Conservation (phyloP, 2,113 vertebrate species). For the Galeopterus variegatus region DNA sequence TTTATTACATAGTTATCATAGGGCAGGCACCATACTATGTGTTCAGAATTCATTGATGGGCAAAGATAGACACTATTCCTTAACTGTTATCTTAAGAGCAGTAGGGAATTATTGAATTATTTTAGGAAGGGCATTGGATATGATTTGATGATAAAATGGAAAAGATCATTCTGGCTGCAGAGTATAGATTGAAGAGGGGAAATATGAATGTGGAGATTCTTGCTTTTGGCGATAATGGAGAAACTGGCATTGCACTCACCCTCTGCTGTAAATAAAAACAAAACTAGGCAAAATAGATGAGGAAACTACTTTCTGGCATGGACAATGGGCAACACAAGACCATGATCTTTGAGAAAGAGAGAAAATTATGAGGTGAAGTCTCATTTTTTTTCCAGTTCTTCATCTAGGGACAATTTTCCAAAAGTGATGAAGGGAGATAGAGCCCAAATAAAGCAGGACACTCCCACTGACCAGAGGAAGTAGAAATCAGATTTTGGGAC, state of each 20-base stretch:
- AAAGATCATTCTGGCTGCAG: neutral
- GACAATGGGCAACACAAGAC: neutral
- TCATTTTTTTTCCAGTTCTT: neutral
- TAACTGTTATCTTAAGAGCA: slow-evolving; percentile 14
- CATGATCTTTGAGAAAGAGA: neutral
- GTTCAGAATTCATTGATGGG: neutral
- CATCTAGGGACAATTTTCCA: neutral
- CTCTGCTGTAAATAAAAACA: neutral
- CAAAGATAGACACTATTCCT: neutral
- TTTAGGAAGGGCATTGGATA: neutral
- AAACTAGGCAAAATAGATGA: neutral
- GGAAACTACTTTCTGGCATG: neutral
- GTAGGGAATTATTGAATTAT: neutral
- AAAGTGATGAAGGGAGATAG: neutral
- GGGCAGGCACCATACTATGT: neutral
- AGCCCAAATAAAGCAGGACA: neutral
- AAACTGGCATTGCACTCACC: neutral
- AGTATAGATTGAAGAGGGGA: neutral
- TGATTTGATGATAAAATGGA: neutral
- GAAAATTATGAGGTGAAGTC: neutral
- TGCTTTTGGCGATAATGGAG: neutral
- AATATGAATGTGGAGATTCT: neutral
- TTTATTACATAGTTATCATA: neutral
- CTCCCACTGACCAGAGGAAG: neutral
- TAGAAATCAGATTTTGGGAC: neutral